These are phyloP conservation scores for Agriopis aurantiaria DNA, from an alignment of 2,888 invertebrate species.

Conservation along the genomic window DNA sequence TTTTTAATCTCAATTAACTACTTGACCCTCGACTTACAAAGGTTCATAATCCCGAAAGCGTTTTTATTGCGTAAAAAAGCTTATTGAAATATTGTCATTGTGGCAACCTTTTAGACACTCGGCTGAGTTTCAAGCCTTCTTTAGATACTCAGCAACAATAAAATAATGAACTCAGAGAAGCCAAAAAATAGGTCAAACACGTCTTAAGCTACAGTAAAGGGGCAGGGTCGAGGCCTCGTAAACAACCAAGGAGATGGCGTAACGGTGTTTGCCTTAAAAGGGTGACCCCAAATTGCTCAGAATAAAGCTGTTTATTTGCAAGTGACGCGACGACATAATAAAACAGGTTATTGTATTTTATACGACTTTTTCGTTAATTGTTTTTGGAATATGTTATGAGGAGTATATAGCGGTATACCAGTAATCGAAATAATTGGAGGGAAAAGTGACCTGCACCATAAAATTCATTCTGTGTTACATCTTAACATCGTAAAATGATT, in stretches of 20 bases:
- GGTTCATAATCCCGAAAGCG: slow-evolving; percentile 2
- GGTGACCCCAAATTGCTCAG: slow-evolving; percentile 48
- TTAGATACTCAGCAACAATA: slow-evolving; percentile 20
- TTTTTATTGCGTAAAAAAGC: slow-evolving; percentile 3
- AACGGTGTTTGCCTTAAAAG: slow-evolving; percentile 52
- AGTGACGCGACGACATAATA: slow-evolving; percentile 36
- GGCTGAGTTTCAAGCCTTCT: slow-evolving; percentile 14
- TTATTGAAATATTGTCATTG: slow-evolving; percentile 1
- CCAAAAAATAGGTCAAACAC: slow-evolving; percentile 42
- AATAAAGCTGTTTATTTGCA: slow-evolving; percentile 49
- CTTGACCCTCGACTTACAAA: neutral
- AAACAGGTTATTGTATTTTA: slow-evolving; percentile 32
- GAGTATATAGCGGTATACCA: neutral
- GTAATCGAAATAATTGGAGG: neutral
- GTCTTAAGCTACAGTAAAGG: slow-evolving; percentile 33
- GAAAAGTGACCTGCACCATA: neutral
- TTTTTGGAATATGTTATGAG: neutral
- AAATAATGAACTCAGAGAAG: slow-evolving; percentile 28
- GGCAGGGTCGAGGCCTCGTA: slow-evolving; percentile 37
- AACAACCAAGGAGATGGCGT: slow-evolving; percentile 49
- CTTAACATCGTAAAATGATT: no score
- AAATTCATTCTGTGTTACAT: no score
- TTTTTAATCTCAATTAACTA: neutral
- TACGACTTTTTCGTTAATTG: slow-evolving; percentile 13
- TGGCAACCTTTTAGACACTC: slow-evolving; percentile 13